Evolutionary conservation across 2,888 invertebrate genomes (phyloP).

Genomic region (Mantis religiosa): DNA sequence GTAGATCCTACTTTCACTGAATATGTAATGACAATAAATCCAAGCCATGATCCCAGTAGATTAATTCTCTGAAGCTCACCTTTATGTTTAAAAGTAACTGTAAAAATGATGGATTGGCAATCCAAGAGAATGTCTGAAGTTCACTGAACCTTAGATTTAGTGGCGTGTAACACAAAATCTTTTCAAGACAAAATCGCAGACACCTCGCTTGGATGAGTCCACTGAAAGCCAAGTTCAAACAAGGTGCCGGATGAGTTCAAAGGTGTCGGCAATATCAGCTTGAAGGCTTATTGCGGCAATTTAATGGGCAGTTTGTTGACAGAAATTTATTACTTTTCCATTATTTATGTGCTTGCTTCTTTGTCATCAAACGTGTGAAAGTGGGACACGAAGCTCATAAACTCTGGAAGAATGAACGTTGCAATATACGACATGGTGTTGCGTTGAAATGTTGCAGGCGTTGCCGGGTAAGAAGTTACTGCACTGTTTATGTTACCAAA

Average conservation of each 20-base stretch:
- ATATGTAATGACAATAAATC: too few species aligned
- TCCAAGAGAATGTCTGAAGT: not conserved
- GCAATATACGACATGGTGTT: too few species aligned
- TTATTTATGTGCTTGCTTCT: not conserved
- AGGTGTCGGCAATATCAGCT: not conserved
- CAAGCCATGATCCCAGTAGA: too few species aligned
- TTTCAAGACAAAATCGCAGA: not conserved
- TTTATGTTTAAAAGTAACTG: not conserved
- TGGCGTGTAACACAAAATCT: not conserved
- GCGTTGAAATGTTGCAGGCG: too few species aligned
- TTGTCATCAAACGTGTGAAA: not conserved
- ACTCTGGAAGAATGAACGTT: not conserved
- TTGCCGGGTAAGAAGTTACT: too few species aligned
- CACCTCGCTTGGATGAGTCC: not conserved
- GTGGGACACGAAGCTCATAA: not conserved
- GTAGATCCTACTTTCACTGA: too few species aligned
- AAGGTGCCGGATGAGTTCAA: not conserved
- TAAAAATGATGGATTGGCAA: not conserved
- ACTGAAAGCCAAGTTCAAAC: not conserved
- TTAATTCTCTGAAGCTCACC: too few species aligned
- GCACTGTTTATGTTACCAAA: too few species aligned
- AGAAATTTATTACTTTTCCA: not conserved
- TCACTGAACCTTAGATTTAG: not conserved
- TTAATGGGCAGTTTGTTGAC: not conserved
- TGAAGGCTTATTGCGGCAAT: not conserved